Evolutionary conservation across 2,888 invertebrate genomes (phyloP), one percentile per base, ranked within the genome.

Genomic region (Apoderus coryli): DNA sequence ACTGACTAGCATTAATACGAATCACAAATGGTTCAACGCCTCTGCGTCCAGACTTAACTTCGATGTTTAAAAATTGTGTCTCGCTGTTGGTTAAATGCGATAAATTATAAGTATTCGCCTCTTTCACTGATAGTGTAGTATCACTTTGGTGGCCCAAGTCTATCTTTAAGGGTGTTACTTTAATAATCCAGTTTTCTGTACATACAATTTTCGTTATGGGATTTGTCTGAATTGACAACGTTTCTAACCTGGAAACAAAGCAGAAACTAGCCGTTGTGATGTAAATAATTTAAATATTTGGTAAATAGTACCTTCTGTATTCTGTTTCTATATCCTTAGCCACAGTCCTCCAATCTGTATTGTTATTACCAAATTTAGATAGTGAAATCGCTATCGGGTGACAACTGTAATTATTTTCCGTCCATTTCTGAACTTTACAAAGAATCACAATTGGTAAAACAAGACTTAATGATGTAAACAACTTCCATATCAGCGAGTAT

Each of bases 161-260:
- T 2, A 90, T 56, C 38, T 60, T 65, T 46, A 89, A 82, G 22
- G 80, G 74, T 0, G 75, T 65, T 1, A 84, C 72, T 59, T 86
- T 85, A 27, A 92, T 68, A 13, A 92, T 71, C 88, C 89, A 92
- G 36, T 78, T 81, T 50, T 82, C 78, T 0, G 88, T 90, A 0
- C 74, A 78, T 26, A 84, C 63, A 15, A 82, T 64, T 45, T 70
- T 74, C 39, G 67, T 70, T 11, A 79, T 66, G 0, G 75, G 67
- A 45, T 72, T 80, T 13, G 76, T 65, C 36, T 69, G 65, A 36
- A 82, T 66, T 13, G 65, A 65, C 25, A 82, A 70, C 52, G 82
- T 81, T 44, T 80, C 76, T 32, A 76, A 65, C 38, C 82, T 82
- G 54, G 25, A 65, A 63, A 33, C 25, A 34, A 30, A 30, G 9